Percentiles rank a stretch among this genome's conserved stretches.
These are phyloP conservation scores for Channa maculata DNA, from an alignment of 2,113 vertebrate genomes.

Conservation along the genomic window DNA sequence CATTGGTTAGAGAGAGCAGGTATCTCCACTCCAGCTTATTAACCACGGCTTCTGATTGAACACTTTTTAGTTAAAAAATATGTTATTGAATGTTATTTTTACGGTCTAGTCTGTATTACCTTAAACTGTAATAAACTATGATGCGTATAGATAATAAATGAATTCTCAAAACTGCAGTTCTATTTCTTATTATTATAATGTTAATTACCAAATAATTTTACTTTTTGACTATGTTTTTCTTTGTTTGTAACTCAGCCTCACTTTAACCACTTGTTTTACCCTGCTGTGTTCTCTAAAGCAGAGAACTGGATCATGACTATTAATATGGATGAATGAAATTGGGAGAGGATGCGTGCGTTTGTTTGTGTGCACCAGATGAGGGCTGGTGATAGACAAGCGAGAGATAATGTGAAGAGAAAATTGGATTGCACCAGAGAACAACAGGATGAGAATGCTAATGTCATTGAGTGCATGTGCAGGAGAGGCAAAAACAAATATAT, in stretches of 20 bases:
- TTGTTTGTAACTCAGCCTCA: neutral
- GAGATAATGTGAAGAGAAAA: slow-evolving; percentile 64
- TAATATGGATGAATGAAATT: slow-evolving; percentile 7
- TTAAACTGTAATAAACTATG: no score
- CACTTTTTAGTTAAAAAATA: neutral
- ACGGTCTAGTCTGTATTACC: no score
- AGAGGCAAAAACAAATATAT: slow-evolving; percentile 35
- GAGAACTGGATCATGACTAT: neutral
- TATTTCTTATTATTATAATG: no score
- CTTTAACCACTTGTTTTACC: neutral
- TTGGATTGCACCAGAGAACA: slow-evolving; percentile 65
- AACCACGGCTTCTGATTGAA: neutral
- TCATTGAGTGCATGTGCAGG: slow-evolving; percentile 39
- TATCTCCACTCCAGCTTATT: neutral
- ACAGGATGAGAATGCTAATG: slow-evolving; percentile 70
- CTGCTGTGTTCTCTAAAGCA: neutral
- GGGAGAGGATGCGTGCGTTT: slow-evolving; percentile 17
- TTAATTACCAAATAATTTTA: neutral
- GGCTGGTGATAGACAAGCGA: slow-evolving; percentile 14
- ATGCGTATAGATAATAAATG: no score
- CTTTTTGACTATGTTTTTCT: no score
- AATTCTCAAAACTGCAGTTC: no score
- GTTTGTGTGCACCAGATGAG: slow-evolving; percentile 29
- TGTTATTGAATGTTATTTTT: no score
- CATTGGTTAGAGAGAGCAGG: neutral